Percentiles rank a stretch among this genome's conserved stretches.
phyloP scores from a whole-genome alignment of 2,888 invertebrate species.

The Elmis aenea region DNA sequence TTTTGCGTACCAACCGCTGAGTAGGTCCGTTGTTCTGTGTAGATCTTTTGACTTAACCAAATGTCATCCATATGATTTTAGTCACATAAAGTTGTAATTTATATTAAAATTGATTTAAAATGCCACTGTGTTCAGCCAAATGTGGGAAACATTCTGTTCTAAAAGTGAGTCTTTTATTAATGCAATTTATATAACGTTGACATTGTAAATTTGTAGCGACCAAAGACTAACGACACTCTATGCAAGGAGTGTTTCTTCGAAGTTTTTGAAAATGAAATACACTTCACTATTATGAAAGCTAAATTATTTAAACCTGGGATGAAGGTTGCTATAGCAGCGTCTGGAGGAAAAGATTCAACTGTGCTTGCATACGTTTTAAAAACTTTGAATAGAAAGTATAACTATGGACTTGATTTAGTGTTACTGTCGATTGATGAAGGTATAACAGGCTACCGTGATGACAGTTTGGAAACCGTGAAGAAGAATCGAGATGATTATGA shows the following conservation, averaged over 20 bases:
- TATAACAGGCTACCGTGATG: slow-evolving; percentile 92
- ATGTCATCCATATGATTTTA: too few relatives aligned
- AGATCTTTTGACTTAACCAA: too few relatives aligned
- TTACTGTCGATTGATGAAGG: slow-evolving; percentile 98
- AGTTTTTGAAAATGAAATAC: slow-evolving; percentile 93
- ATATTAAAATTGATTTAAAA: slow-evolving; percentile 45
- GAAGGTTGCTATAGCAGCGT: slow-evolving; percentile 89
- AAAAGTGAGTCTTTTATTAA: slow-evolving; percentile 54
- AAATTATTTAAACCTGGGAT: slow-evolving; percentile 78
- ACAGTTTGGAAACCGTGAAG: slow-evolving; percentile 94
- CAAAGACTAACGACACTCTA: slow-evolving; percentile 85
- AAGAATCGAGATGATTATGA: slow-evolving; percentile 90
- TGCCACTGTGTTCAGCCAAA: slow-evolving; percentile 66
- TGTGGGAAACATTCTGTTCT: slow-evolving; percentile 73
- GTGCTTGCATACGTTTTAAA: slow-evolving; percentile 93
- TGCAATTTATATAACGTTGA: slow-evolving; percentile 2
- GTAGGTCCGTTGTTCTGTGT: too few relatives aligned
- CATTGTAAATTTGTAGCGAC: slow-evolving; percentile 59
- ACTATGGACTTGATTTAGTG: slow-evolving; percentile 85
- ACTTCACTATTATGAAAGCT: slow-evolving; percentile 79
- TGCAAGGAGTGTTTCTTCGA: slow-evolving; percentile 93
- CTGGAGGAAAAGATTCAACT: slow-evolving; percentile 95
- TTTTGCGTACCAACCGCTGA: too few relatives aligned
- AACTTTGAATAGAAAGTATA: slow-evolving; percentile 80
- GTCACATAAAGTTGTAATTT: too few relatives aligned